These are phyloP conservation scores for Antigone vipio DNA, from an alignment of 2,113 vertebrate genomes.

Conservation along the genomic window DNA sequence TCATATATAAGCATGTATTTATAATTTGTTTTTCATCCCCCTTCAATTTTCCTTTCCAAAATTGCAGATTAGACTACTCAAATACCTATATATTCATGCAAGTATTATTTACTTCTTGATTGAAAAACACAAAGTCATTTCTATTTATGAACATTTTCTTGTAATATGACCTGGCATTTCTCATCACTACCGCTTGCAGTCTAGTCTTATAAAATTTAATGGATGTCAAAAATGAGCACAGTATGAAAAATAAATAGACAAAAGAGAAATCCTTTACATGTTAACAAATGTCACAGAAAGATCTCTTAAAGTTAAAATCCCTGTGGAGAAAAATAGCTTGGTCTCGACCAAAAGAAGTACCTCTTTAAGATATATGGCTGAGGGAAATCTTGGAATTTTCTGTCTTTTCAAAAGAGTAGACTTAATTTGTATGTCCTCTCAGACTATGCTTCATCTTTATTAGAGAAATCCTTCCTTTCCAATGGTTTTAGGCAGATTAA, in stretches of 20 bases:
- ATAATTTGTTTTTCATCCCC: not conserved
- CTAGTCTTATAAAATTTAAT: slow-evolving; percentile 74
- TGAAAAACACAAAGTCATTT: slow-evolving; percentile 70
- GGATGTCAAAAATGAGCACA: slow-evolving; percentile 66
- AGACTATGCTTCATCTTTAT: slow-evolving; percentile 66
- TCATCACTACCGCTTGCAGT: slow-evolving; percentile 66
- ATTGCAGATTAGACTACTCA: slow-evolving; percentile 29
- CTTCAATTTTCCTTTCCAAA: slow-evolving; percentile 52
- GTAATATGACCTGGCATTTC: slow-evolving; percentile 71
- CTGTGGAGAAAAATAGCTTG: not conserved
- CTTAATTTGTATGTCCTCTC: slow-evolving; percentile 55
- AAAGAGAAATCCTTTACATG: slow-evolving; percentile 27
- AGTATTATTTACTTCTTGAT: slow-evolving; percentile 70
- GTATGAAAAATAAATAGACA: slow-evolving; percentile 69
- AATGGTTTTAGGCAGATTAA: slow-evolving; percentile 78
- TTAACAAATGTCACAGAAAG: slow-evolving; percentile 47
- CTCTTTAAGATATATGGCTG: slow-evolving; percentile 5
- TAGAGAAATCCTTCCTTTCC: slow-evolving; percentile 70
- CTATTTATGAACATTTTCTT: slow-evolving; percentile 70
- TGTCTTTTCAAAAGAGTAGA: slow-evolving; percentile 46
- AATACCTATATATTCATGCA: slow-evolving; percentile 36
- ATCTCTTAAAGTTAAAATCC: slow-evolving; percentile 46
- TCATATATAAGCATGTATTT: not conserved
- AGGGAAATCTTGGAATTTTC: slow-evolving; percentile 41
- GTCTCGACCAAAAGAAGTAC: not conserved